A percentile compares a stretch with the other conserved stretches of the same genome.
Conservation (phyloP, 37 sponge, comb jelly and placozoan species). For the Beroe ovata region DNA sequence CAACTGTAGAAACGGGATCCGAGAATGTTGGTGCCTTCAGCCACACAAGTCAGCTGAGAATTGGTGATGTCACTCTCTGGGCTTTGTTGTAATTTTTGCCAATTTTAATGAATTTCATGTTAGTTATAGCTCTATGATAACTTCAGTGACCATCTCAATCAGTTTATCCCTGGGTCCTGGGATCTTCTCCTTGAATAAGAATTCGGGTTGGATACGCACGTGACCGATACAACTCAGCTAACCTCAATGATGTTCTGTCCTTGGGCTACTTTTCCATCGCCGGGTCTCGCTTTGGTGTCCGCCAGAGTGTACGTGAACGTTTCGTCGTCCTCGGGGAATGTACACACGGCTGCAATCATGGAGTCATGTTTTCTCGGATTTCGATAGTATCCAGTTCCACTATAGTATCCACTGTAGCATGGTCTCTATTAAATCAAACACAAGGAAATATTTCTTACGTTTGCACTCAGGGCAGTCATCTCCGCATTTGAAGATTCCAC, state of each 20-base stretch:
- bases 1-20: neutral
- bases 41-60: neutral
- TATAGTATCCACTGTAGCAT: too few relatives aligned
- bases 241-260: neutral
- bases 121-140: too few relatives aligned
- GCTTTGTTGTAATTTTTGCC: too few relatives aligned
- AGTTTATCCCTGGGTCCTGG: too few relatives aligned
- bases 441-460: neutral
- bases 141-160: too few relatives aligned
- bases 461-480: neutral
- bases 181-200: too few relatives aligned
- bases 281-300: neutral
- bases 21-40: neutral
- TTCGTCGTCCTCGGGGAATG: neutral
- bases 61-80: too few relatives aligned
- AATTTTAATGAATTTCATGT: too few relatives aligned
- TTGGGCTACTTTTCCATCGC: neutral
- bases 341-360: neutral
- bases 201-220: neutral
- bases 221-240: neutral
- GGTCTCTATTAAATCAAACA: neutral
- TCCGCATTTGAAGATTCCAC: neutral
- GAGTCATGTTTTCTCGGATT: too few relatives aligned
- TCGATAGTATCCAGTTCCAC: too few relatives aligned
- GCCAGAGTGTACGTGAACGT: neutral